These are phyloP conservation scores for Deilephila elpenor DNA, from an alignment of 2,888 invertebrate genomes.

Conservation along the genomic window DNA sequence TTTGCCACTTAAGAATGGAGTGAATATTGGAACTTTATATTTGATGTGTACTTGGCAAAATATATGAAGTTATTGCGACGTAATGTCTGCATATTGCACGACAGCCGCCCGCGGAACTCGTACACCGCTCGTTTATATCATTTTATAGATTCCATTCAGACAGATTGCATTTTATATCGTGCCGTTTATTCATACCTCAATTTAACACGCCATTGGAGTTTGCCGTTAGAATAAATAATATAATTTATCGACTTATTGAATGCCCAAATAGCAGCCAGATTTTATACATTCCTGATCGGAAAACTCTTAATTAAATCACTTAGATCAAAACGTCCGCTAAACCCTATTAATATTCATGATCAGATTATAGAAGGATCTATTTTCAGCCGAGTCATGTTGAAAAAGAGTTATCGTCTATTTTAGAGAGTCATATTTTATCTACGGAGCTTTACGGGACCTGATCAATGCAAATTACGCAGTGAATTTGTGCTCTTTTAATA, in stretches of 20 bases:
- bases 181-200: not conserved
- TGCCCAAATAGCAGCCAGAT: constrained; percentile 9
- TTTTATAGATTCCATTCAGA: constrained; percentile 19
- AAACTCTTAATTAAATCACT: constrained; percentile 28
- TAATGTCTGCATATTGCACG: constrained; percentile 14
- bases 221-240: constrained; percentile 21
- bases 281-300: constrained; percentile 19
- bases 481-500: not conserved
- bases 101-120: constrained; percentile 9
- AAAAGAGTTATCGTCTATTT: constrained; percentile 16
- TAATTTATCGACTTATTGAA: constrained; percentile 11
- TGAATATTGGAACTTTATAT: not conserved
- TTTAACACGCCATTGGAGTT: constrained; percentile 6
- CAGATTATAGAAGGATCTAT: constrained; percentile 18
- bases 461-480: not conserved
- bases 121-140: not conserved
- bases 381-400: constrained; percentile 27
- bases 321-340: constrained; percentile 21
- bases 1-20: not conserved
- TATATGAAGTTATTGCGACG: constrained; percentile 10
- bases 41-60: constrained; percentile 6
- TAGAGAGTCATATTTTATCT: constrained; percentile 11
- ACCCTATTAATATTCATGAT: constrained; percentile 31
- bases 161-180: constrained; percentile 7
- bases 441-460: not conserved